These are phyloP conservation scores for Microcebus lehilahytsara DNA, from an alignment of 2,113 vertebrate species.

Conservation along the genomic window DNA sequence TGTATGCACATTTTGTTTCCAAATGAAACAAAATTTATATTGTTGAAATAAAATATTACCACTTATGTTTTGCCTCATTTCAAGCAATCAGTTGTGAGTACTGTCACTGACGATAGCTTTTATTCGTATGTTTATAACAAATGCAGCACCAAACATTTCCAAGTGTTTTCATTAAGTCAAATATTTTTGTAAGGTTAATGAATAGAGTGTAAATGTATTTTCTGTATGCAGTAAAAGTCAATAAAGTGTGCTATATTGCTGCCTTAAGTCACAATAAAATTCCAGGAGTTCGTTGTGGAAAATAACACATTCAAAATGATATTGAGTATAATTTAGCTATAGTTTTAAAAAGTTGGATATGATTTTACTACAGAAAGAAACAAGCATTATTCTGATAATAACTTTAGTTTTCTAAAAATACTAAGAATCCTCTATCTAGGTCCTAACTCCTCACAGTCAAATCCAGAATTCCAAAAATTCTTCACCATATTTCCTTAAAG, in stretches of 20 bases:
- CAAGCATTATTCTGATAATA: background rate
- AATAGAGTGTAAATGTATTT: background rate
- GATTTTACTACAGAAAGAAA: background rate
- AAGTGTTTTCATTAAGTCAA: constrained; percentile 46
- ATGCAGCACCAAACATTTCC: background rate
- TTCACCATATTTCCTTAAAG: background rate
- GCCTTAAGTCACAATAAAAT: constrained; percentile 36
- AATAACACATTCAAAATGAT: constrained; percentile 4
- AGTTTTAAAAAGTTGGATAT: background rate
- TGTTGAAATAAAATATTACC: constrained; percentile 13
- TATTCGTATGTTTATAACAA: background rate
- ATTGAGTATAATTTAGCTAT: background rate
- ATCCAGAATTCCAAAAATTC: background rate
- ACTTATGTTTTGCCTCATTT: constrained; percentile 19
- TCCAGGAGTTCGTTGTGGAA: background rate
- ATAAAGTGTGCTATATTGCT: background rate
- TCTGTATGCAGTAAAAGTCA: constrained; percentile 31
- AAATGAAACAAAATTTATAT: background rate
- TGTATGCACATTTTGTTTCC: background rate
- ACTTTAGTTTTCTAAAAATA: background rate
- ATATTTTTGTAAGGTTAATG: constrained; percentile 48
- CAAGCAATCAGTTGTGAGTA: background rate
- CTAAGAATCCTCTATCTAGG: background rate
- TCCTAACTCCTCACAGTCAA: background rate
- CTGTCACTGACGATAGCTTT: background rate